Percentiles rank a stretch among this genome's conserved stretches.
Evolutionary conservation across 2,113 vertebrate genomes (phyloP).

Genomic region (Podocnemis expansa): DNA sequence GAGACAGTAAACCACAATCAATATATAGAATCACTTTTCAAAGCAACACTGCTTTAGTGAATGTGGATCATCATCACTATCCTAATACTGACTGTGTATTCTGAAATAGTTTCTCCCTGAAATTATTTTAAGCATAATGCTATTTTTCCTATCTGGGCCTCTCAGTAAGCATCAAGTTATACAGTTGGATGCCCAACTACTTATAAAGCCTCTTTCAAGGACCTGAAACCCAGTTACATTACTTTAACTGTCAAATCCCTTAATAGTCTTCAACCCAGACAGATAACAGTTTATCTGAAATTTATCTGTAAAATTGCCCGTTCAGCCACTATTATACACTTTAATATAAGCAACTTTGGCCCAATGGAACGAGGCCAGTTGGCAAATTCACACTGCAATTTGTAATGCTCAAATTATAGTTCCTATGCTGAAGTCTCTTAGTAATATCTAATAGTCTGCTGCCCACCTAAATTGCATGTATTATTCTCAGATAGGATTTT

Average conservation of each 20-base stretch:
- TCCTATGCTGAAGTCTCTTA: slow-evolving; percentile 15
- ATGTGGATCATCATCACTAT: not conserved
- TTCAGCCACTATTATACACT: not conserved
- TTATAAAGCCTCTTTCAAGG: not conserved
- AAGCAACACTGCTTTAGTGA: not conserved
- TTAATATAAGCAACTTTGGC: not conserved
- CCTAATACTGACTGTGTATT: not conserved
- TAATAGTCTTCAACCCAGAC: not conserved
- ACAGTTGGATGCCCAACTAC: not conserved
- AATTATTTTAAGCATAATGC: not conserved
- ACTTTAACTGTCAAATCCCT: not conserved
- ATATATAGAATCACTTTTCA: not conserved
- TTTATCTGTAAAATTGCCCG: not conserved
- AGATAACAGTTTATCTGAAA: slow-evolving; percentile 8
- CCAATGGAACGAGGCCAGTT: not conserved
- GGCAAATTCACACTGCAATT: not conserved
- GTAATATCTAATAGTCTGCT: slow-evolving; percentile 7
- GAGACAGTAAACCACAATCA: not conserved
- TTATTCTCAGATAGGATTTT: not conserved
- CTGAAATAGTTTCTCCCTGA: not conserved
- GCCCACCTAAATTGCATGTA: not conserved
- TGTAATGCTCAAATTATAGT: slow-evolving; percentile 6
- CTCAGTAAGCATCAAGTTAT: not conserved
- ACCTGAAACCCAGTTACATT: not conserved
- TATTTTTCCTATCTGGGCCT: not conserved